Evolutionary conservation across 64 coral and sea anemone genomes (phyloP).

Genomic region (Platygyra sinensis): DNA sequence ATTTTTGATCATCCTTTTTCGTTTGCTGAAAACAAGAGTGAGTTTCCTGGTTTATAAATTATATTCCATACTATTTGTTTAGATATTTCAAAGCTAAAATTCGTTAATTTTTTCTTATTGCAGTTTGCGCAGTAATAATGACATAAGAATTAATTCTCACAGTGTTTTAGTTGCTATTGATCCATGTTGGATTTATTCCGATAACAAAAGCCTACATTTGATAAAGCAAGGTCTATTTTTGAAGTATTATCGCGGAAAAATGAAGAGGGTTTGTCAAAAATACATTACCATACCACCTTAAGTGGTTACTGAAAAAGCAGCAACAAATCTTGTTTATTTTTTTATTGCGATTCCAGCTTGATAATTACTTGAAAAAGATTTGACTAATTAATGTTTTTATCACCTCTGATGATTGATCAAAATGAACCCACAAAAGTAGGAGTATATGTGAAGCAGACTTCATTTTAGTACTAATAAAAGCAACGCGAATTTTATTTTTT

Average conservation of each 20-base stretch:
- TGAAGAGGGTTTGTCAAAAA: background rate
- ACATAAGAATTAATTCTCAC: background rate
- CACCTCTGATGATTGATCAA: background rate
- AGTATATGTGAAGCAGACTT: background rate
- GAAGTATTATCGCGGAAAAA: background rate
- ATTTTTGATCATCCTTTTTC: too few relatives aligned
- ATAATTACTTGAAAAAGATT: constrained; percentile 5
- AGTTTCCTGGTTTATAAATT: background rate
- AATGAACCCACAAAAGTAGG: background rate
- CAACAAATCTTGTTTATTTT: background rate
- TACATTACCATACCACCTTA: background rate
- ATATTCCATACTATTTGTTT: background rate
- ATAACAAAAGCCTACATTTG: background rate
- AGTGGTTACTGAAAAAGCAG: background rate
- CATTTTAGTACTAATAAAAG: background rate
- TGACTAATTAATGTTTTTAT: constrained; percentile 8
- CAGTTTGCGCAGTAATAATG: background rate
- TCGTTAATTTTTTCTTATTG: constrained; percentile 33
- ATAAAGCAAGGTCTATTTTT: background rate
- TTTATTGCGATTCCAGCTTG: background rate
- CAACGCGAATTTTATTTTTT: background rate
- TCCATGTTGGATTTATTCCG: background rate
- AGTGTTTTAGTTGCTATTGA: background rate
- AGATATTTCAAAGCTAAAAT: background rate
- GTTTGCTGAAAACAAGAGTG: background rate